phyloP scores from a whole-genome alignment of 2,797 vertebrate species.

The Platyrinchus mystaceus region DNA sequence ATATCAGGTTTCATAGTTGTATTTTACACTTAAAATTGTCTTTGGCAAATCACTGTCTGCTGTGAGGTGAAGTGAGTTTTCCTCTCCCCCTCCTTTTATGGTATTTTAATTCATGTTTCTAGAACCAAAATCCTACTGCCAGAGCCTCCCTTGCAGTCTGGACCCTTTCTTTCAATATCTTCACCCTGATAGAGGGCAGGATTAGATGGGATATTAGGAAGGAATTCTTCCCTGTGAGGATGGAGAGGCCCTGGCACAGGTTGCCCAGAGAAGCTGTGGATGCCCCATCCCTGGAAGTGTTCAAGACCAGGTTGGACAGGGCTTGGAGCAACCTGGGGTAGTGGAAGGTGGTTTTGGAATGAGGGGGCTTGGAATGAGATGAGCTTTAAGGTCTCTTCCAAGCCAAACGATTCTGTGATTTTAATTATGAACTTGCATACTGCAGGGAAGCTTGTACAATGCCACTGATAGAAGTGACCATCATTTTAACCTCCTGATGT shows the following conservation, averaged over 20 bases:
- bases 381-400: neutral
- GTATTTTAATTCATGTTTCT: neutral
- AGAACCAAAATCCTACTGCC: neutral
- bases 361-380: neutral
- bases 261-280: neutral
- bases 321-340: accelerated
- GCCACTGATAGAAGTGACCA: neutral
- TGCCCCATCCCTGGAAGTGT: neutral
- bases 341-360: neutral
- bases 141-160: neutral
- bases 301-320: accelerated
- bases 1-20: neutral
- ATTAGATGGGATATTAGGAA: neutral
- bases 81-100: neutral
- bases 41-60: neutral
- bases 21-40: neutral
- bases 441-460: neutral
- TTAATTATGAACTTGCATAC: neutral
- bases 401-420: neutral
- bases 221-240: neutral
- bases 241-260: neutral
- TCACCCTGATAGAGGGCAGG: neutral
- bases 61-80: neutral
- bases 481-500: neutral
- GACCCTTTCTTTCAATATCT: neutral